phyloP scores from a whole-genome alignment of 92 coral and sea anemone genomes.

The Isaurus tuberculatus region DNA sequence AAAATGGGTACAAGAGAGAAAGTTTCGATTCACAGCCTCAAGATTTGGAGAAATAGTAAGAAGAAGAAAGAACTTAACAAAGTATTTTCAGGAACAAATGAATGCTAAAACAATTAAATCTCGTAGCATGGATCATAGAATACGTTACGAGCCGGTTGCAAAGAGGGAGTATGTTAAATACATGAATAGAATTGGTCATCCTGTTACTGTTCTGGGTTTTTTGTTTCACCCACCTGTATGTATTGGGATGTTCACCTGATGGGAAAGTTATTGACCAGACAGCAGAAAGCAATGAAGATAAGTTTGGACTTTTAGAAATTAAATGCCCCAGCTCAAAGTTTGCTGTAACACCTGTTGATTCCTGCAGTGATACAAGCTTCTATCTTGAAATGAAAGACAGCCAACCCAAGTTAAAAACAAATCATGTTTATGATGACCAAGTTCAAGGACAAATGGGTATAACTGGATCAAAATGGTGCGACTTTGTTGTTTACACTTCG shows the following conservation, averaged over 20 bases:
- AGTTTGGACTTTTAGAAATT: slow-evolving; percentile 53
- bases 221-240: slow-evolving; percentile 4
- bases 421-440: slow-evolving; percentile 42
- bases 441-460: slow-evolving; percentile 49
- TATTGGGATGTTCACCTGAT: slow-evolving; percentile 1
- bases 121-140: slow-evolving; percentile 5
- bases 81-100: slow-evolving; percentile 3
- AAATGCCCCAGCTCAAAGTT: slow-evolving; percentile 62
- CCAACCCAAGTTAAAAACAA: slow-evolving; percentile 29
- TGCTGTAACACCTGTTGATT: slow-evolving; percentile 60
- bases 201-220: not conserved
- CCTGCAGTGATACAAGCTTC: slow-evolving; percentile 54
- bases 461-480: slow-evolving; percentile 35
- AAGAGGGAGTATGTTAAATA: slow-evolving; percentile 58
- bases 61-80: not conserved
- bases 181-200: slow-evolving; percentile 49
- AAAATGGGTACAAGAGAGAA: slow-evolving; percentile 4
- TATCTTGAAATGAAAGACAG: slow-evolving; percentile 28
- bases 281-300: slow-evolving; percentile 7
- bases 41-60: slow-evolving; percentile 6
- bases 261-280: slow-evolving; percentile 5
- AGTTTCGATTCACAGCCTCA: not conserved
- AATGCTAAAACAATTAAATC: not conserved
- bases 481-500: slow-evolving; percentile 25
- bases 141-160: slow-evolving; percentile 49